A percentile compares a stretch with the other conserved stretches of the same genome.
These are phyloP conservation scores for Mustela nigripes DNA, from an alignment of 2,113 vertebrate genomes.

Conservation along the genomic window DNA sequence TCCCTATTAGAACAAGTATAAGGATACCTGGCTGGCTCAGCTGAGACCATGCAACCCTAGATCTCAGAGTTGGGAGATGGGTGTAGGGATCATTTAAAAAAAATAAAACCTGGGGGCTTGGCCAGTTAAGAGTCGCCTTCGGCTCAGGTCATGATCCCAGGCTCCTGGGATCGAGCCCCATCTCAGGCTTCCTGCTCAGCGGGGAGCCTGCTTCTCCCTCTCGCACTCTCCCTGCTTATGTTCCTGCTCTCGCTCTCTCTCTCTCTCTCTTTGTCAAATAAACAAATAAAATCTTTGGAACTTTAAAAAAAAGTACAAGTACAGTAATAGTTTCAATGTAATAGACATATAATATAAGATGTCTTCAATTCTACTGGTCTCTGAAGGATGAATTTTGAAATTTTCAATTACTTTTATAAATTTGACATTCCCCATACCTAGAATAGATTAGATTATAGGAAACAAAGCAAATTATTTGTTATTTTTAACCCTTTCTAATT, in stretches of 20 bases:
- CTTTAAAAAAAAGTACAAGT: background rate
- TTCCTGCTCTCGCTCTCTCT: too few relatives aligned
- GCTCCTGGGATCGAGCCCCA: too few relatives aligned
- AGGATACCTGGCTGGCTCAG: background rate
- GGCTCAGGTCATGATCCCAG: too few relatives aligned
- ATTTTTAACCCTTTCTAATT: background rate
- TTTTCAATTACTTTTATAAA: background rate
- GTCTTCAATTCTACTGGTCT: background rate
- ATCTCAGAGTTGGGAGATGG: background rate
- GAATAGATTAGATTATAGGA: background rate
- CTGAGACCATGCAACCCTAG: background rate
- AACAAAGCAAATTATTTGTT: background rate
- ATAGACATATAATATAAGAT: fast-evolving
- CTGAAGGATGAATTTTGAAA: background rate
- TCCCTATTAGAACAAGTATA: background rate
- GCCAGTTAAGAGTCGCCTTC: too few relatives aligned
- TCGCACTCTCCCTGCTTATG: too few relatives aligned
- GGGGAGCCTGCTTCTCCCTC: too few relatives aligned
- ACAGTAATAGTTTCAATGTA: fast-evolving
- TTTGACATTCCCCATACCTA: fast-evolving
- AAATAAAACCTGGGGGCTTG: background rate
- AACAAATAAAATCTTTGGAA: background rate
- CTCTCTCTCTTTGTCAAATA: background rate
- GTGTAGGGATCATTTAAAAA: background rate
- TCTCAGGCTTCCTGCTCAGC: too few relatives aligned